A percentile compares a stretch with the other conserved stretches of the same genome.
These are phyloP conservation scores for Cyclura pinguis DNA, from an alignment of 2,797 vertebrate genomes.

Conservation along the genomic window DNA sequence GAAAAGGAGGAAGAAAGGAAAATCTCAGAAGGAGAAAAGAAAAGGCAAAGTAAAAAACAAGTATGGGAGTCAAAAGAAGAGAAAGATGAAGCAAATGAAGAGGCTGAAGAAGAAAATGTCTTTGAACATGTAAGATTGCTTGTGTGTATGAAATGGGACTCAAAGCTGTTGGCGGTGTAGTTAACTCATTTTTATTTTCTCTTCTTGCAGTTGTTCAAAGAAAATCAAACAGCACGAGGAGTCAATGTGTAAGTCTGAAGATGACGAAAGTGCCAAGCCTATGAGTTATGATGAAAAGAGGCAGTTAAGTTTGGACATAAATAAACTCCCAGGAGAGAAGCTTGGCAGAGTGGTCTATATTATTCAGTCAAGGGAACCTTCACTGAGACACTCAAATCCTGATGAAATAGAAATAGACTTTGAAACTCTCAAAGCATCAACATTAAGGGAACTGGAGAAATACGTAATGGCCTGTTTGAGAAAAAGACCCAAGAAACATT, in stretches of 20 bases:
- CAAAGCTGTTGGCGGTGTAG: conserved; percentile 52
- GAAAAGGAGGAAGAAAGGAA: conserved; percentile 83
- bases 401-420: conserved; percentile 92
- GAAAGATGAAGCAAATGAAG: conserved; percentile 77
- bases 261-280: conserved; percentile 76
- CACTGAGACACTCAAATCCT: conserved; percentile 78
- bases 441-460: conserved; percentile 87
- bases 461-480: conserved; percentile 85
- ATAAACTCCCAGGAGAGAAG: conserved; percentile 90
- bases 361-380: conserved; percentile 87
- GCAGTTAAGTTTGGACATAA: conserved; percentile 88
- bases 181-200: conserved; percentile 44
- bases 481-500: conserved; percentile 78
- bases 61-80: conserved; percentile 72
- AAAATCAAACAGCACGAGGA: conserved; percentile 68
- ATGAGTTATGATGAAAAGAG: conserved; percentile 92
- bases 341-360: conserved; percentile 88
- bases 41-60: conserved; percentile 74
- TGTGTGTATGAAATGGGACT: conserved; percentile 51
- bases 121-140: conserved; percentile 80
- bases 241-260: conserved; percentile 67
- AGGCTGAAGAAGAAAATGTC: conserved; percentile 78
- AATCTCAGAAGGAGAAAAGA: conserved; percentile 79
- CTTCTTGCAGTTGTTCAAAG: conserved; percentile 77
- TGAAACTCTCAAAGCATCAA: conserved; percentile 88